Evolutionary conservation across 2,888 invertebrate species (phyloP).

Genomic region (Dinocampus coccinellae): DNA sequence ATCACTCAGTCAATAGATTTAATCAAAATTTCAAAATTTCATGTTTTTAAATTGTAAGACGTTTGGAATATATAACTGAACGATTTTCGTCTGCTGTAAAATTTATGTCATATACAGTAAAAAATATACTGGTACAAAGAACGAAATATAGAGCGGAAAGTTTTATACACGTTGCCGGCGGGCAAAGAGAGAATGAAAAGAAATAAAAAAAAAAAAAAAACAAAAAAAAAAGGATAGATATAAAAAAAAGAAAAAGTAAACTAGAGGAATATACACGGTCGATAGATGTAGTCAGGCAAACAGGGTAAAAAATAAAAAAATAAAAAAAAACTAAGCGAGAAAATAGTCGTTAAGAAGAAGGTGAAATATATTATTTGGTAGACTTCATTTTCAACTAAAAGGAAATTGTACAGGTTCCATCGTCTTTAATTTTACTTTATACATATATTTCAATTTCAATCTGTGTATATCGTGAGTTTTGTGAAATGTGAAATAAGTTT

Average conservation of each 20-base stretch:
- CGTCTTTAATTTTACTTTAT: slow-evolving; percentile 34
- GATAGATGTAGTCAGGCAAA: slow-evolving; percentile 15
- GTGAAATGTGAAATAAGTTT: too few species aligned
- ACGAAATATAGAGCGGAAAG: not conserved
- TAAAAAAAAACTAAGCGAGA: slow-evolving; percentile 9
- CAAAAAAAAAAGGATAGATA: slow-evolving; percentile 13
- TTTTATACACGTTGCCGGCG: not conserved
- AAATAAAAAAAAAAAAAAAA: not conserved
- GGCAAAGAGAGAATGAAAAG: not conserved
- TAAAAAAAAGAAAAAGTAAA: slow-evolving; percentile 30
- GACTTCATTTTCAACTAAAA: slow-evolving; percentile 6
- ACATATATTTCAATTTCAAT: too few species aligned
- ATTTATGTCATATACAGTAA: not conserved
- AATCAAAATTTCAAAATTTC: not conserved
- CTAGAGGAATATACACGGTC: not conserved
- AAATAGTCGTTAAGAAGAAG: slow-evolving; percentile 29
- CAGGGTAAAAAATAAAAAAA: slow-evolving; percentile 24
- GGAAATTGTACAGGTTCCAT: slow-evolving; percentile 24
- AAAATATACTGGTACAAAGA: slow-evolving; percentile 18
- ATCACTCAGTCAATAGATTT: too few species aligned
- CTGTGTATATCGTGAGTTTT: too few species aligned
- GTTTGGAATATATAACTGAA: too few species aligned
- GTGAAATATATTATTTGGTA: slow-evolving; percentile 24
- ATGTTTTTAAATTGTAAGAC: too few species aligned
- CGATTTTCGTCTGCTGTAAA: too few species aligned